Evolutionary conservation across 2,888 invertebrate species (phyloP), one percentile per base, ranked within the genome.

Genomic region (Tricholauxania praeusta): DNA sequence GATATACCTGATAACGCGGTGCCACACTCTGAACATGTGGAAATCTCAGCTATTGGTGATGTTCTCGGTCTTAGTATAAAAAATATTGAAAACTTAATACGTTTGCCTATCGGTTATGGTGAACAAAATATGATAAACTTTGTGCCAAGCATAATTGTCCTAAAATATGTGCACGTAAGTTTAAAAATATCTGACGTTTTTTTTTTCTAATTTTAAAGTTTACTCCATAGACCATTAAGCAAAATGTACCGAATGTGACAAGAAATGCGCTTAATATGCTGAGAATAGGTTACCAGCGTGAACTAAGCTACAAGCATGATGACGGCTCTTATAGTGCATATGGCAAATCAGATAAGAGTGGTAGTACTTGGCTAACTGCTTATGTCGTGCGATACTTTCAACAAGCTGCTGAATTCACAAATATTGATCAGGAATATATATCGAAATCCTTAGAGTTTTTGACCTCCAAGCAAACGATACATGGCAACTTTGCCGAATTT

Each of bases 61-160:
- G 89, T 96, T 51, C 88, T 97, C 81, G 96, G 95, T 15, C 93
- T 95, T 14, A 91, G 93, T 8, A 90, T 96, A 65, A 90, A 92
- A 52, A 93, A 94, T 83, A 87, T 96, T 59, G 93, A 93, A 53
- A 90, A 91, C 78, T 87, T 96, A 67, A 91, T 96, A 19, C 88
- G 92, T 77, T 90, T 94, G 87, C 96, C 97, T 0, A 94, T 83
- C 91, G 96, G 85, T 91, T 96, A 75, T 95, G 97, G 97, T 92
- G 89, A 89, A 89, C 87, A 85, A 74, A 85, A 87, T 71, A 86
- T 86, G 85, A 81, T 93, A 0, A 89, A 90, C 19, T 91, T 93
- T 81, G 91, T 92, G 0, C 93, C 93, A 0, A 93, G 93, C 80
- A 89, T 93, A 67, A 90, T 91, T 80, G 91, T 93, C 3, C 84